Evolutionary conservation across 1,140 invertebrate species (phyloP), one percentile per base, ranked within the genome.

Genomic region (Cotesia glomerata): DNA sequence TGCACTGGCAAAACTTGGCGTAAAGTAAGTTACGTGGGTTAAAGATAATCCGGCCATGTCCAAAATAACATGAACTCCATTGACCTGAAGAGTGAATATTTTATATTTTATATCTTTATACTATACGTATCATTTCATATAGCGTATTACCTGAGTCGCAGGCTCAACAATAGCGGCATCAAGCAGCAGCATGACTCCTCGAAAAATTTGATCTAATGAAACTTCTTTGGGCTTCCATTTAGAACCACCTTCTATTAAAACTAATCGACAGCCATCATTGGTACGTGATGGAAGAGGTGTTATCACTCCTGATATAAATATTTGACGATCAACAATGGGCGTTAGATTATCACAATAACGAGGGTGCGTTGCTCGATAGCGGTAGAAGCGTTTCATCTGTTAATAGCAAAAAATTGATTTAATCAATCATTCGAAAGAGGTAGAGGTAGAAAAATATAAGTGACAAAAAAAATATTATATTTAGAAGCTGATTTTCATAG

Each of bases 21-120:
- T 92, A 73, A 94, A 89, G 14, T 93, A 90, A n/a, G 90, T 89
- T 1, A 92, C 89, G 39, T 95, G 93, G 26, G 81, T 85, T 26
- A 94, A 73, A 0, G 89, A 85, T 0, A 95, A 79, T 7, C 91
- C 92, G 39, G 91, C 88, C 84, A 93, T 88, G 80, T 95, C 92
- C 1, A 94, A 79, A 8, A 95, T 90, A 0, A 92, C 89, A 11
- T 90, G 88, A 4, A 87, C 84, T 2, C 92, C 92, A 7, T 80
- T 72, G 7, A 89, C 84, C 85, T 87, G 1, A 26, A 34, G 5
- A 45, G 7, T 14, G 62, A 61, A 61, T 52, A 66, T 26, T 26
- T 26, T 26, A 74, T 36, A 51, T 39, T 14, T 13, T 58, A 68
- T 58, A 49, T 13, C 5, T 59, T 16, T 56, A 71, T 36, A 56